Evolutionary conservation across 2,113 vertebrate genomes (phyloP), one percentile per base, ranked within the genome.

Genomic region (Odocoileus hemionus): DNA sequence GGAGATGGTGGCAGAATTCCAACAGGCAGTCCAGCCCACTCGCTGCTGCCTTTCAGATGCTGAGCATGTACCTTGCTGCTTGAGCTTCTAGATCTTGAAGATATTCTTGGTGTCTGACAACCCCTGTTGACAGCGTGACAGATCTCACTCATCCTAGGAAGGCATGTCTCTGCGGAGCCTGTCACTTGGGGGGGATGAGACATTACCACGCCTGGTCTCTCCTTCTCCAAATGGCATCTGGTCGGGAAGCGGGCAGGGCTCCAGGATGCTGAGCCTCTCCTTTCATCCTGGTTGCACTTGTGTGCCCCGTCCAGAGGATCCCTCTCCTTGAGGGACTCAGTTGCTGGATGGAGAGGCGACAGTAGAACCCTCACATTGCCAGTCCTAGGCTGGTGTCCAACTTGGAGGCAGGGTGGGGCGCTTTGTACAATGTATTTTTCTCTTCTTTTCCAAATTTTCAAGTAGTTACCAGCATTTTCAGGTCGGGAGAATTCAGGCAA

Each of bases 1-100:
- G 14, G 12, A 47, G 14, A 3, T 4, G 1, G 9, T 4, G 17
- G 55, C 6, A 0, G 30, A 4, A 23, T 25, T 39, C 87, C 21
- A 52, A 12, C 33, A 86, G 80, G 70, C 21, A 5, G 28, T 47
- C 79, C 43, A 50, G 13, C 64, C 61, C 39, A 33, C 26, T 26
- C 15, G 5, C 6, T 33, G 43, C 52, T 17, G 16, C 60, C 47
- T 84, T 36, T n/a, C 39, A 43, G 17, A 23, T 58, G 39, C 13
- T 12, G 39, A 52, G 33, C 43, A 6, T 2, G 13, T 17, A 3
- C 7, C 33, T 58, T 58, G 52, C 47, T 50, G 78, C 13, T 52
- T 7, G 12, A 30, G 54, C 39, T 39, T 43, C 33, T 14, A 80
- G 54, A 93, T 17, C 43, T 33, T 57, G 21, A 79, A 39, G 78